These are phyloP conservation scores for Mallotus villosus DNA, from an alignment of 2,797 vertebrate species.

Conservation along the genomic window DNA sequence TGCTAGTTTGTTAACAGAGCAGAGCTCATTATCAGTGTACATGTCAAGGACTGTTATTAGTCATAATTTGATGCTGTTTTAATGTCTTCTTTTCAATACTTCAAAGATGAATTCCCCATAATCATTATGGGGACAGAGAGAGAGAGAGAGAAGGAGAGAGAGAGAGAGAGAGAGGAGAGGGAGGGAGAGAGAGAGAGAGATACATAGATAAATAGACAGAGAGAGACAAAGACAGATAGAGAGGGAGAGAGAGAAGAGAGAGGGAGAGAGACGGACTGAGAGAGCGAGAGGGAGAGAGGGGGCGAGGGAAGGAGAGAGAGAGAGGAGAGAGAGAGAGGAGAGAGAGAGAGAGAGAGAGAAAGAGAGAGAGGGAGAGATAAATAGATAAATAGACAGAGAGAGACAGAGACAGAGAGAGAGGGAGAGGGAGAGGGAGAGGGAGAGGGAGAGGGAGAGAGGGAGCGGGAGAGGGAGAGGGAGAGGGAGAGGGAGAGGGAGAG, in stretches of 20 bases:
- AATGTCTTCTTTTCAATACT: slow-evolving; percentile 62
- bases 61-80: slow-evolving; percentile 67
- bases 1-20: slow-evolving; percentile 57
- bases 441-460: neutral
- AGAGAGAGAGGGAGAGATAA: slow-evolving; percentile 17
- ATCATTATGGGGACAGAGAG: slow-evolving; percentile 49
- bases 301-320: slow-evolving; percentile 8
- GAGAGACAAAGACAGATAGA: slow-evolving; percentile 8
- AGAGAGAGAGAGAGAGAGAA: neutral
- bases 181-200: slow-evolving; percentile 9
- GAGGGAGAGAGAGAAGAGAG: slow-evolving; percentile 18
- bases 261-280: neutral
- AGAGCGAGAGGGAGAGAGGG: slow-evolving; percentile 8
- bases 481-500: neutral
- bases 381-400: neutral
- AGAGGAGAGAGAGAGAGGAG: neutral
- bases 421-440: slow-evolving; percentile 19
- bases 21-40: slow-evolving; percentile 46
- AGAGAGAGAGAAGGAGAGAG: slow-evolving; percentile 26
- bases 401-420: slow-evolving; percentile 18
- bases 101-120: slow-evolving; percentile 71
- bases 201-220: neutral
- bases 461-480: slow-evolving; percentile 10
- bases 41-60: slow-evolving; percentile 72
- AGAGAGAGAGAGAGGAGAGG: neutral